Evolutionary conservation across 2,888 invertebrate species (phyloP).

Genomic region (Papilio gigon): DNA sequence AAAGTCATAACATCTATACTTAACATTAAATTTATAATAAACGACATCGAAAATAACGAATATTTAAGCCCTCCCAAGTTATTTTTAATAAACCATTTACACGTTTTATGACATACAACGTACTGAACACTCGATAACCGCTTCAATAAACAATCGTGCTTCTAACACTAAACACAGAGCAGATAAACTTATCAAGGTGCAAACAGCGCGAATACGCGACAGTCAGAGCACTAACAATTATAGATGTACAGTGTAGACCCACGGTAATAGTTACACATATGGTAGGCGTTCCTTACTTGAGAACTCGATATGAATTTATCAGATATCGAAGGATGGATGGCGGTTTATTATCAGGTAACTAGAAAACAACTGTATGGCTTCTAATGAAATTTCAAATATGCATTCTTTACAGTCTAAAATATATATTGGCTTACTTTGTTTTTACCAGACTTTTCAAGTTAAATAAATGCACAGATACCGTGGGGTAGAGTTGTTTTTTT

Average conservation of each 20-base stretch:
- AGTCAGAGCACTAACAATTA: neutral
- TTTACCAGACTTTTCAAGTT: too few species aligned
- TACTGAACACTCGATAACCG: neutral
- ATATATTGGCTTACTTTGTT: too few species aligned
- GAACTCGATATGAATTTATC: neutral
- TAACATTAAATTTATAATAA: too few species aligned
- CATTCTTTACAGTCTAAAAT: neutral
- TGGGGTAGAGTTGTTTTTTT: neutral
- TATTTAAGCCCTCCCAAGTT: too few species aligned
- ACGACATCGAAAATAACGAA: too few species aligned
- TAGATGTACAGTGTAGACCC: neutral
- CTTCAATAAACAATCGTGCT: conserved; percentile 35
- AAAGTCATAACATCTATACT: too few species aligned
- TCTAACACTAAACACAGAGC: conserved; percentile 32
- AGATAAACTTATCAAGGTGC: conserved; percentile 32
- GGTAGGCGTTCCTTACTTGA: neutral
- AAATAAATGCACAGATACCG: neutral
- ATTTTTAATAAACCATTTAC: neutral
- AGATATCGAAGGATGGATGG: neutral
- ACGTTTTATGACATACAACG: neutral
- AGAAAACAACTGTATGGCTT: neutral
- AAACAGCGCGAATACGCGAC: conserved; percentile 32
- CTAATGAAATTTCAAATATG: neutral
- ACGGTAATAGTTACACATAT: neutral
- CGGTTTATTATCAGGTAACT: neutral